These are phyloP conservation scores for Sternarchorhynchus goeldii DNA, from an alignment of 2,797 vertebrate genomes.

Conservation along the genomic window DNA sequence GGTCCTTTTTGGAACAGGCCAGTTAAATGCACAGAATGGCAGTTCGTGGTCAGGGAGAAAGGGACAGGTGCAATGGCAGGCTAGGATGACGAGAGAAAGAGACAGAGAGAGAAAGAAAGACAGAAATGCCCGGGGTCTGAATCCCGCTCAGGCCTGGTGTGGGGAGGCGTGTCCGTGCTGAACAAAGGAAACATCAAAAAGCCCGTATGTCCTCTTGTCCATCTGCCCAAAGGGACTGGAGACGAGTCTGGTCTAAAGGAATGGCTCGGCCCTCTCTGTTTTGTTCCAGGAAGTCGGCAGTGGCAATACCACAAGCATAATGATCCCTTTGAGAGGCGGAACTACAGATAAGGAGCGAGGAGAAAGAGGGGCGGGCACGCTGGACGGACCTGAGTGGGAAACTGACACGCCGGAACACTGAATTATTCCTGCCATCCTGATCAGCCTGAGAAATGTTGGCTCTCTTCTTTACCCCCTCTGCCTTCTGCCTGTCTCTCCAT, in stretches of 20 bases:
- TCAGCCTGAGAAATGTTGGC: conserved; percentile 72
- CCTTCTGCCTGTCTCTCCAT: not conserved
- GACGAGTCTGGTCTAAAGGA: conserved; percentile 48
- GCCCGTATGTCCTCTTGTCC: conserved; percentile 30
- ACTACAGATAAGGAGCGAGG: conserved; percentile 54
- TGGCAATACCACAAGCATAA: conserved; percentile 53
- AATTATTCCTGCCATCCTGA: conserved; percentile 67
- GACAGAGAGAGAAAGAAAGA: conserved; percentile 29
- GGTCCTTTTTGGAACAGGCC: conserved; percentile 40
- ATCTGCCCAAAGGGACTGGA: conserved; percentile 46
- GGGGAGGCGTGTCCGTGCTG: conserved; percentile 68
- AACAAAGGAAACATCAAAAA: conserved; percentile 55
- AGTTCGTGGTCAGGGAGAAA: conserved; percentile 51
- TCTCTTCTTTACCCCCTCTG: conserved; percentile 46
- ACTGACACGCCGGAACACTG: conserved; percentile 72
- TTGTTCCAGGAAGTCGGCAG: conserved; percentile 53
- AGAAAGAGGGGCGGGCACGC: conserved; percentile 73
- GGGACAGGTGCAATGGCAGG: conserved; percentile 54
- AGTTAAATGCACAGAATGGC: conserved; percentile 43
- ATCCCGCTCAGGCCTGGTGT: conserved; percentile 66
- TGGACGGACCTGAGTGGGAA: conserved; percentile 63
- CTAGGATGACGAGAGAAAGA: conserved; percentile 33
- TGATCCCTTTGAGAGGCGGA: conserved; percentile 52
- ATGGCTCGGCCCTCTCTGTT: conserved; percentile 44
- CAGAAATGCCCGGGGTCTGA: conserved; percentile 7